Evolutionary conservation across 2,797 vertebrate species (phyloP), one percentile per base, ranked within the genome.

Genomic region (Nyctibius grandis): DNA sequence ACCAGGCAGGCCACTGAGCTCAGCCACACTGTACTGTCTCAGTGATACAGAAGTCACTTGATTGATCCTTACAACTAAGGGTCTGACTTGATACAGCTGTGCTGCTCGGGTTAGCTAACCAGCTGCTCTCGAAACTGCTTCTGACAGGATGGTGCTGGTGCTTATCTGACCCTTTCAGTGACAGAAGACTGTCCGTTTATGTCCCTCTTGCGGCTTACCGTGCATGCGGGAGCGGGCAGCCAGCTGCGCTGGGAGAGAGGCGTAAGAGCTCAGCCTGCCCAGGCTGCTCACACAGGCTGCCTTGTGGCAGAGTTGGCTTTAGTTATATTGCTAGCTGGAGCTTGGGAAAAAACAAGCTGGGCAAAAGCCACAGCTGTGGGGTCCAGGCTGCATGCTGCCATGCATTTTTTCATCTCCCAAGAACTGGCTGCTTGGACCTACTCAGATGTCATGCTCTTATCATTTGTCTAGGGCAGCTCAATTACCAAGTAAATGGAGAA

Each of bases 201-300:
- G 82, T 82, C 50, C 64, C 56, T 78, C 4, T 5, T 8, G 33
- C 17, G 63, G 50, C 78, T 89, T 17, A 16, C 15, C 1, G 1
- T 31, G 56, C 19, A 0, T 5, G 22, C 1, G 2, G 60, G 47
- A 36, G 54, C 0, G 0, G 13, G 38, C 6, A 17, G 33, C 56
- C 9, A 14, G 9, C 50, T 29, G 57, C 23, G 45, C 76, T 34
- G 25, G 65, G 53, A 70, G 11, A 40, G 40, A 25, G 50, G 29
- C 31, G 17, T 22, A 7, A 6, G 9, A 59, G 73, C 57, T 21
- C 47, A 56, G 64, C 29, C 56, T 15, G 26, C 26, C 57, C 0
- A 0, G 51, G 59, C 36, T 60, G 60, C 65, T 34, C 19, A 21
- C 38, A 53, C 1, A 12, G 72, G 47, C 64, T 42, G 44, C 53